These are phyloP conservation scores for Anas platyrhynchos DNA, from an alignment of 2,113 vertebrate species.

Conservation along the genomic window DNA sequence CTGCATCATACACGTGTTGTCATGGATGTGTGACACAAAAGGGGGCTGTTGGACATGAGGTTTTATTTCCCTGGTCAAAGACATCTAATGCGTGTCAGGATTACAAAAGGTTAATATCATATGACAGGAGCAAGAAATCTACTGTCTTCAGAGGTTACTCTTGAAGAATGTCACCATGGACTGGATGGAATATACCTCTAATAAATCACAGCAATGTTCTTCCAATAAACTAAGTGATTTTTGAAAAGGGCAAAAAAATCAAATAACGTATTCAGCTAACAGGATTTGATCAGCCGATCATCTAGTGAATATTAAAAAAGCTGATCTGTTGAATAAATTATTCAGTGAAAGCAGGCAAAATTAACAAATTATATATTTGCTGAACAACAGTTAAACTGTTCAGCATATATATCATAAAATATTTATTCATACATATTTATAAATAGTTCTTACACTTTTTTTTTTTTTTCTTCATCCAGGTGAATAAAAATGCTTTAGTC, in stretches of 20 bases:
- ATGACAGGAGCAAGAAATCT: constrained; percentile 45
- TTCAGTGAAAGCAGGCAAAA: constrained; percentile 53
- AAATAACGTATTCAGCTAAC: constrained; percentile 54
- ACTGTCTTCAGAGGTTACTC: constrained; percentile 33
- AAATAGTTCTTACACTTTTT: not conserved
- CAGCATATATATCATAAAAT: constrained; percentile 55
- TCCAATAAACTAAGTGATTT: constrained; percentile 66
- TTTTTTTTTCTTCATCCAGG: constrained; percentile 28
- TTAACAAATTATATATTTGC: constrained; percentile 65
- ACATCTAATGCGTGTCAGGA: not conserved
- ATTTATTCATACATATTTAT: constrained; percentile 57
- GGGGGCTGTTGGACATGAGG: not conserved
- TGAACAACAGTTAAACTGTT: constrained; percentile 57
- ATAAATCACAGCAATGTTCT: constrained; percentile 64
- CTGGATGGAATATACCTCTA: constrained; percentile 9
- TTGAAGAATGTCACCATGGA: constrained; percentile 49
- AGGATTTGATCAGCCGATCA: constrained; percentile 63
- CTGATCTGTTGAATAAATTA: constrained; percentile 62
- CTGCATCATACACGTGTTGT: not conserved
- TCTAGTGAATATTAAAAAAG: constrained; percentile 60
- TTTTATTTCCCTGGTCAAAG: constrained; percentile 20
- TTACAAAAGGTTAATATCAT: constrained; percentile 42
- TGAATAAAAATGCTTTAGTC: not conserved
- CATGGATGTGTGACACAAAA: constrained; percentile 4
- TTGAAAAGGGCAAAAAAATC: constrained; percentile 70